Conservation (phyloP, 1,140 invertebrate genomes). For the Copidosoma floridanum region DNA sequence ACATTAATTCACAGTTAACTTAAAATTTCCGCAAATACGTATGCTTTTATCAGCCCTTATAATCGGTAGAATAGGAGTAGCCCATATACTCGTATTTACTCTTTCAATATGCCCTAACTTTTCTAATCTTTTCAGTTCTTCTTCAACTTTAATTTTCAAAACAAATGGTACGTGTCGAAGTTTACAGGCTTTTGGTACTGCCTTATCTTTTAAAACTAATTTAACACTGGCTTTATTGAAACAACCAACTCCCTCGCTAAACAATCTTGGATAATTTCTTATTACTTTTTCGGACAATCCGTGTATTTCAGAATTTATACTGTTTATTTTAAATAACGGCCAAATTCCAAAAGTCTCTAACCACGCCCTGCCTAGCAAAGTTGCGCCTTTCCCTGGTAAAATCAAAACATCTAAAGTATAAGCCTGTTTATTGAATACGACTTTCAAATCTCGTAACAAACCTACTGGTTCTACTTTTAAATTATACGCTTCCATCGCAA, state of each 20-base stretch:
- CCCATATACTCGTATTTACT: background rate
- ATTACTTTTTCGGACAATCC: too few species aligned
- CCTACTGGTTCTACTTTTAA: too few species aligned
- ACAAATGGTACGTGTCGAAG: conserved; percentile 15
- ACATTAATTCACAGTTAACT: background rate
- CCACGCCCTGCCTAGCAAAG: too few species aligned
- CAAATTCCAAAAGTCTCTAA: too few species aligned
- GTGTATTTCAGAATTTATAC: too few species aligned
- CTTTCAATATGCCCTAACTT: background rate
- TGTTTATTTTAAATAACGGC: too few species aligned
- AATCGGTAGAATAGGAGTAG: background rate
- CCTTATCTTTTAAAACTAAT: conserved; percentile 14
- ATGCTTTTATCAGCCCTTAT: background rate
- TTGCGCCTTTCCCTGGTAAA: too few species aligned
- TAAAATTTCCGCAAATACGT: conserved; percentile 1
- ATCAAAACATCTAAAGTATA: too few species aligned
- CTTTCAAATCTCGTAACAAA: too few species aligned
- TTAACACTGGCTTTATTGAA: conserved; percentile 13
- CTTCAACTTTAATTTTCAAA: conserved; percentile 5
- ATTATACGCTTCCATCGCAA: too few species aligned
- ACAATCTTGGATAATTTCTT: conserved; percentile 11
- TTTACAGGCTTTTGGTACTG: conserved; percentile 5
- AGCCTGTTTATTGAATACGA: too few species aligned
- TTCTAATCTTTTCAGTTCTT: conserved; percentile 32
- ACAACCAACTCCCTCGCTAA: background rate